Base-by-base conservation (phyloP, 2,888 invertebrate genomes). In the Ellobium chinense region DNA sequence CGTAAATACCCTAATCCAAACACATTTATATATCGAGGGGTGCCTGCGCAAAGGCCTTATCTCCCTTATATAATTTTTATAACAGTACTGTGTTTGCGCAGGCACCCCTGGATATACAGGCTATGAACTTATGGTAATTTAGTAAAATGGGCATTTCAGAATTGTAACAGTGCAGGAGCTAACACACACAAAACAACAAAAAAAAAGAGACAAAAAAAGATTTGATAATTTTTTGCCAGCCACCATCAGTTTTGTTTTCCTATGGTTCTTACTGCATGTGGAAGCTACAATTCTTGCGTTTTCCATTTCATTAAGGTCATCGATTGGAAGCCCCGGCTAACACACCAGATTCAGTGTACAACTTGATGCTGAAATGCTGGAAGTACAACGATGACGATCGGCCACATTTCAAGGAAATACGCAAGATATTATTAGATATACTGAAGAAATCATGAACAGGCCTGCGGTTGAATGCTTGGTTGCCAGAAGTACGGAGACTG, bases 341-440 rank as follows among this genome's bases (percentile, higher is more conserved):
- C 76, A 97, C 97, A 58, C 96, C 97, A 0, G 96, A 97, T 70
- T 96, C 97, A 92, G 96, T 98, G 92, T 97, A 98, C 93, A 95
- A 96, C 81, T 94, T 98, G 82, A 98, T 98, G 98, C 93, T 97
- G 81, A 95, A 96, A 82, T 98, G 98, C 92, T 98, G 98, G 98
- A 97, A 97, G 90, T 97, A 97, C 91, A 96, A 97, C 90, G 96
- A 98, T 2, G 97, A 97, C 85, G 96, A 96, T 89, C 94, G 98
- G 88, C 98, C 98, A 58, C 97, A 97, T 93, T 98, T 98, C 93
- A 96, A 96, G 93, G 97, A 97, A 93, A 96, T 98, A 46, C 83
- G 86, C 82, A 85, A 82, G 46, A 85, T 85, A 70, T 81, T 90
- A 31, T 85, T 84, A 24, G 80, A 82, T 24, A 74, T 79, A 27